Evolutionary conservation across 2,797 vertebrate genomes (phyloP), one percentile per base, ranked within the genome.

Genomic region (Galago senegalensis): DNA sequence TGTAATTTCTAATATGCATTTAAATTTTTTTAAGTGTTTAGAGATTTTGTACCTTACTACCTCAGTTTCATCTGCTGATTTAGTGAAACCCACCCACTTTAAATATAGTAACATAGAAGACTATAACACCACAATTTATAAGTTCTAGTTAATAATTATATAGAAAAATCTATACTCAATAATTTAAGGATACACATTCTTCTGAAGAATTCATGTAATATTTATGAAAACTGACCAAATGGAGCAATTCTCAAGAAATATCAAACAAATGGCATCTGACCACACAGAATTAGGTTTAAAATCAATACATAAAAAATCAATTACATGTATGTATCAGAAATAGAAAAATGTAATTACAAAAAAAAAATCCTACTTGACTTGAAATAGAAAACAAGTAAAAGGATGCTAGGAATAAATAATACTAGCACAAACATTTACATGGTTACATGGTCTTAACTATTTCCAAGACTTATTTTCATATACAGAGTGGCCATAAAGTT

Each of bases 181-280:
- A 94, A 94, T 46, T 77, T 84, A 96, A 84, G 58, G 90, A 81
- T 93, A 96, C 23, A 76, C 29, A 89, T 87, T 92, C 7, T 91
- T 85, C 37, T 85, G 31, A 84, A 91, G 53, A 96, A 72, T n/a
- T 87, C 73, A 73, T 63, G 63, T 53, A 91, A 92, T 96, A 95
- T 93, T 96, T 93, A 94, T 40, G 34, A 94, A 96, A 96, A 95
- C 23, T 94, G 65, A 88, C 73, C 67, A 96, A 86, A 67, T 23
- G 13, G 46, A 92, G 37, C 3, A 93, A 91, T 96, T 87, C 43
- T 90, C 37, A 94, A 82, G 87, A 96, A 87, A 91, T 87, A 92
- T 94, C 21, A 61, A 97, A 93, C 49, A 94, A 96, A 87, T 93
- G n/a, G 2, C 46, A 93, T 93, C n/a, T 94, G 46, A 94, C 67